Evolutionary conservation across 2,113 vertebrate species (phyloP), one percentile per base, ranked within the genome.

Genomic region (Pseudonaja textilis): DNA sequence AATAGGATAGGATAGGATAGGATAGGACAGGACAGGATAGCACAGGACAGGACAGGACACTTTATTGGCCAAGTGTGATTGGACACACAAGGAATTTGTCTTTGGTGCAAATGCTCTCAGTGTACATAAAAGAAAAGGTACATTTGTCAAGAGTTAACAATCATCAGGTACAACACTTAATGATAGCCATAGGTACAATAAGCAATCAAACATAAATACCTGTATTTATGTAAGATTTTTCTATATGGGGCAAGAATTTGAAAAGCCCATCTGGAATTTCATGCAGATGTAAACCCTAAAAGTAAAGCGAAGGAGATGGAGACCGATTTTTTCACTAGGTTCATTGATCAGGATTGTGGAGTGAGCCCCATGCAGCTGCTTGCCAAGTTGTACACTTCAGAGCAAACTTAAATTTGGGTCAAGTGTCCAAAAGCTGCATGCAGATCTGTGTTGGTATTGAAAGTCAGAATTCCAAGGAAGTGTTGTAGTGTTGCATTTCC

Each of bases 251-350:
- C 86, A 95, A 34, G 7, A 59, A 59, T 39, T 12, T 0, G 45
- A 26, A 42, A 26, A 26, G n/a, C 45, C 42, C 89, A 93, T 85
- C 59, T 95, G 94, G 93, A 95, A 56, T 11, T 12, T 11, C 45
- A 42, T 86, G 18, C 25, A 3, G 91, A 45, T 91, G 91, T 47
- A 47, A 47, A 14, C 9, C 23, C 9, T 56, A 34, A 89, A 89
- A 45, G 55, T 59, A 4, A n/a, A 14, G 7, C 20, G 0, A 6
- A 7, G 9, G 26, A 25, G 29, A 55, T 26, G 7, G 11, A 26
- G 47, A 59, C 20, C 42, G 50, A 9, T 50, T 45, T 55, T 55
- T n/a, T 69, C 54, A 29, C 14, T 12, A 29, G 42, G 22, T 39
- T 59, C 2, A 29, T 29, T 14, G 25, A 16, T 52, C 16, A 59